Evolutionary conservation across 2,797 vertebrate species (phyloP).

Genomic region (Microctenopoma lineatum): DNA sequence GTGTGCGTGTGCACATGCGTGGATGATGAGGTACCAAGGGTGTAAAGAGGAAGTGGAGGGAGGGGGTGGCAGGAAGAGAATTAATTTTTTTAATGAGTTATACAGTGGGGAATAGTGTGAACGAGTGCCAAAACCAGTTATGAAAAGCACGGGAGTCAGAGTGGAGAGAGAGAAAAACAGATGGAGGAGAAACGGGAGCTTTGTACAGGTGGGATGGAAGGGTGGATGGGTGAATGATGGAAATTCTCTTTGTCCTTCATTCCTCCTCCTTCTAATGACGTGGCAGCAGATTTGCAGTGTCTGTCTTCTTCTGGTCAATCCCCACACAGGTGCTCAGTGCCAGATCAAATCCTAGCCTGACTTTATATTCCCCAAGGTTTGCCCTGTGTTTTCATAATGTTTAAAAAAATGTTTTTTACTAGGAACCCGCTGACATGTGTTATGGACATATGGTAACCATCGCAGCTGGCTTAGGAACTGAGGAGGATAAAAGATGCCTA

Average conservation of each 20-base stretch:
- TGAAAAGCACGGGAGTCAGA: constrained; percentile 57
- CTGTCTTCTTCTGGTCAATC: constrained; percentile 65
- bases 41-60: constrained; percentile 45
- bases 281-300: constrained; percentile 67
- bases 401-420: constrained; percentile 71
- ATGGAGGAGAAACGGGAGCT: constrained; percentile 72
- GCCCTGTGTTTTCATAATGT: constrained; percentile 71
- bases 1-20: constrained; percentile 23
- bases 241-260: constrained; percentile 73
- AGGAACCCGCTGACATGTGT: constrained; percentile 78
- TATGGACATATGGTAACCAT: constrained; percentile 81
- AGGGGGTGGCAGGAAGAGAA: constrained; percentile 48
- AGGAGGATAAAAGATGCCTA: constrained; percentile 50
- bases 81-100: constrained; percentile 40
- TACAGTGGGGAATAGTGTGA: constrained; percentile 57
- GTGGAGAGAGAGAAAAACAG: constrained; percentile 75
- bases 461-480: constrained; percentile 50
- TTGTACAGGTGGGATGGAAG: constrained; percentile 80
- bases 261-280: constrained; percentile 70
- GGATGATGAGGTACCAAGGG: constrained; percentile 56
- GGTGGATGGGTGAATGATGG: constrained; percentile 69
- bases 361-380: constrained; percentile 76
- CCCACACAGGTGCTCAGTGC: constrained; percentile 72
- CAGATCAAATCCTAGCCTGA: constrained; percentile 70
- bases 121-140: constrained; percentile 64